A percentile compares a stretch with the other conserved stretches of the same genome.
Evolutionary conservation across 2,888 invertebrate genomes (phyloP).

Genomic region (Aspidiotus destructor): DNA sequence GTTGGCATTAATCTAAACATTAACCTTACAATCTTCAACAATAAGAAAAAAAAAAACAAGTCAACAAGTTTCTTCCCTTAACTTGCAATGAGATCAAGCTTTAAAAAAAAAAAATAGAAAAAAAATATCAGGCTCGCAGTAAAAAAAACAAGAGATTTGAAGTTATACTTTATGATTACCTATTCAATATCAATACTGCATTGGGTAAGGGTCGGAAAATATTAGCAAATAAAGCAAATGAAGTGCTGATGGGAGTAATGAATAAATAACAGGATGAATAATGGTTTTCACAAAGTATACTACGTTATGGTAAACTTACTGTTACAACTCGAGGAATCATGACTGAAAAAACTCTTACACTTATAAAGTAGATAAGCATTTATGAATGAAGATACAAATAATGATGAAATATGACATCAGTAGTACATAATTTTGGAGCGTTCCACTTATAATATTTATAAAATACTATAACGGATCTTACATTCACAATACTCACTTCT

Average conservation of each 20-base stretch:
- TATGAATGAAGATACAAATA: neutral
- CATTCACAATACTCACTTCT: too few species aligned
- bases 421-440: too few species aligned
- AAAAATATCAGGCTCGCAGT: neutral
- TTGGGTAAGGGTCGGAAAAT: neutral
- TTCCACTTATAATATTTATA: too few species aligned
- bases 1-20: slow-evolving; percentile 16
- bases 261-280: neutral
- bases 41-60: slow-evolving; percentile 12
- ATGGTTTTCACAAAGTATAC: neutral
- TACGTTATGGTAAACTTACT: neutral
- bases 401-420: too few species aligned
- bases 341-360: too few species aligned
- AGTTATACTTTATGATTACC: too few species aligned
- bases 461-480: too few species aligned
- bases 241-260: neutral
- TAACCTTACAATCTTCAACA: slow-evolving; percentile 11
- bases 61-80: slow-evolving; percentile 14
- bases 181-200: neutral
- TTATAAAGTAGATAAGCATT: neutral
- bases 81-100: slow-evolving; percentile 26
- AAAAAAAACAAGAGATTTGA: slow-evolving; percentile 6
- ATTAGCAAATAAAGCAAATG: neutral
- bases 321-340: too few species aligned
- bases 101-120: slow-evolving; percentile 5